phyloP scores from a whole-genome alignment of 1,140 invertebrate species.

The Pogonomyrmex californicus region DNA sequence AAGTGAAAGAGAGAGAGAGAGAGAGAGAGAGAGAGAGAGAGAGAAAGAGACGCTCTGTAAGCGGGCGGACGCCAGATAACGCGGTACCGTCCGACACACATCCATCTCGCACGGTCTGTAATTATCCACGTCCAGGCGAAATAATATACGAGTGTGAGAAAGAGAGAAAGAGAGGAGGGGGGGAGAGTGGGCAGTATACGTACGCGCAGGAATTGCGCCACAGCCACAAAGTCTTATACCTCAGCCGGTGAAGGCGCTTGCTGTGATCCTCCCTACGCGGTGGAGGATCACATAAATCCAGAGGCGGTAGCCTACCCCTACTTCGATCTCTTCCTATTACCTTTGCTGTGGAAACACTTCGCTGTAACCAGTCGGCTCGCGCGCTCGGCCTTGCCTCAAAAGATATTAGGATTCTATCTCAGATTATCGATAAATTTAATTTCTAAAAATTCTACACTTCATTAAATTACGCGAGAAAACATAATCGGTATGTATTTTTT shows the following conservation, averaged over 20 bases:
- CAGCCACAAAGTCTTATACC: slow-evolving; percentile 45
- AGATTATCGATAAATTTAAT: background rate
- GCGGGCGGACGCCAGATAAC: slow-evolving; percentile 79
- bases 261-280: slow-evolving; percentile 63
- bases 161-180: slow-evolving; percentile 12
- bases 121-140: slow-evolving; percentile 80
- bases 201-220: slow-evolving; percentile 38
- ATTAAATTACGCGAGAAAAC: background rate
- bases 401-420: slow-evolving; percentile 2
- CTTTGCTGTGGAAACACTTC: slow-evolving; percentile 45
- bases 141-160: slow-evolving; percentile 51
- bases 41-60: slow-evolving; percentile 72
- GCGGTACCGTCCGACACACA: slow-evolving; percentile 78
- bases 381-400: background rate
- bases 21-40: slow-evolving; percentile 11
- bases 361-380: slow-evolving; percentile 1
- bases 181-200: slow-evolving; percentile 21
- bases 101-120: slow-evolving; percentile 81
- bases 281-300: slow-evolving; percentile 74
- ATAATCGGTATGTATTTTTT: background rate
- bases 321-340: slow-evolving; percentile 55
- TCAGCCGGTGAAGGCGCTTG: slow-evolving; percentile 29
- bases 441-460: background rate
- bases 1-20: slow-evolving; percentile 26
- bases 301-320: slow-evolving; percentile 65